These are phyloP conservation scores for Pycnomerus fuliginosus DNA, from an alignment of 2,888 invertebrate genomes.

Conservation along the genomic window DNA sequence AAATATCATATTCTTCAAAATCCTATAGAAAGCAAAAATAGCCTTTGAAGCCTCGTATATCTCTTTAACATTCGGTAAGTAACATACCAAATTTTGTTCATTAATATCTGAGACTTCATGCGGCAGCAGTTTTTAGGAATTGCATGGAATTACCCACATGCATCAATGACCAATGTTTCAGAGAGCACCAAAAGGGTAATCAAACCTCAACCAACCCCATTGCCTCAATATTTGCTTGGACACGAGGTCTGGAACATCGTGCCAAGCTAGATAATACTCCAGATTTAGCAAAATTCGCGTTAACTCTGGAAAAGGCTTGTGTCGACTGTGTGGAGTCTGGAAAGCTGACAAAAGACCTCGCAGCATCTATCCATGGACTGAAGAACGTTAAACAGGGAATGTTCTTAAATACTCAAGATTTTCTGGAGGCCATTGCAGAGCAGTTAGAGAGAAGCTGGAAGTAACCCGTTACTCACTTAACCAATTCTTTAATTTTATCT, in stretches of 20 bases:
- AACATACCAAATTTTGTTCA: no score
- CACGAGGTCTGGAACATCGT: slow-evolving; percentile 78
- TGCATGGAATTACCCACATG: no score
- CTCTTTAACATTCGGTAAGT: no score
- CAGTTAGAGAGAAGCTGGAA: slow-evolving; percentile 59
- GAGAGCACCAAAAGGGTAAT: slow-evolving; percentile 83
- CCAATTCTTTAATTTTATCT: no score
- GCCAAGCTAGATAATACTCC: slow-evolving; percentile 78
- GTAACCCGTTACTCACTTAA: no score
- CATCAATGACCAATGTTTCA: no score
- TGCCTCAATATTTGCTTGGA: slow-evolving; percentile 92
- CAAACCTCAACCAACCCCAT: slow-evolving; percentile 89
- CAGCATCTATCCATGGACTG: slow-evolving; percentile 79
- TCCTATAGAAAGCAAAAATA: no score
- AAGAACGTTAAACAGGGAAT: slow-evolving; percentile 79
- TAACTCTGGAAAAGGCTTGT: slow-evolving; percentile 75
- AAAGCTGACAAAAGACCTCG: slow-evolving; percentile 82
- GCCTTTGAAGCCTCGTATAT: no score
- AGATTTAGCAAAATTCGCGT: slow-evolving; percentile 70
- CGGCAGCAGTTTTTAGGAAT: no score
- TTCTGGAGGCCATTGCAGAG: slow-evolving; percentile 77
- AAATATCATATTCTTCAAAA: no score
- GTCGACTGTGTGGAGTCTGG: slow-evolving; percentile 79
- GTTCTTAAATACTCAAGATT: slow-evolving; percentile 83
- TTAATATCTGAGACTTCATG: no score